Evolutionary conservation across 1,140 invertebrate genomes (phyloP).

Genomic region (Ruditapes philippinarum): DNA sequence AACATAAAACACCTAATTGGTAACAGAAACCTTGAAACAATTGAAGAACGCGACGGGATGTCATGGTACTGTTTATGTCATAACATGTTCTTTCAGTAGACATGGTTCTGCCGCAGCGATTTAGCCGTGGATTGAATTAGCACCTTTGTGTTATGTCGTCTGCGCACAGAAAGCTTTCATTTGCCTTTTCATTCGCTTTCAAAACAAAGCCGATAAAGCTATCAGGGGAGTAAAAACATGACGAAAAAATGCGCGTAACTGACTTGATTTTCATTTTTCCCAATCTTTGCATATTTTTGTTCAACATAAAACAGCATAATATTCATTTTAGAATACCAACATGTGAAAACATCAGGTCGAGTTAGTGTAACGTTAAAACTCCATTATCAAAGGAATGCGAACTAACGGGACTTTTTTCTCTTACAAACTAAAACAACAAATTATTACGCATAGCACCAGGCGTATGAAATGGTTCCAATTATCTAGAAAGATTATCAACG

Average conservation of each 20-base stretch:
- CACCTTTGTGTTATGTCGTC: constrained; percentile 10
- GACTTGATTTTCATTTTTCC: constrained; percentile 64
- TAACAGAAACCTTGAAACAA: not conserved
- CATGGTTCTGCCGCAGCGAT: constrained; percentile 1
- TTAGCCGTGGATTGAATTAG: constrained; percentile 14
- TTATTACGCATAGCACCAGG: constrained; percentile 17
- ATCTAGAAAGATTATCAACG: constrained; percentile 17
- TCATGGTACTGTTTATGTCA: constrained; percentile 26
- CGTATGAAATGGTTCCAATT: constrained; percentile 33
- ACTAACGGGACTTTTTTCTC: constrained; percentile 21
- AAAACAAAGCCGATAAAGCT: constrained; percentile 65
- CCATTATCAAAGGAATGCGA: constrained; percentile 63
- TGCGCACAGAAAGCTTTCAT: constrained; percentile 12
- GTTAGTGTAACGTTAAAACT: constrained; percentile 69
- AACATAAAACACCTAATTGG: not conserved
- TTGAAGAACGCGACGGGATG: not conserved
- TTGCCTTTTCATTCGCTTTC: constrained; percentile 59
- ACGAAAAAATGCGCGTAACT: constrained; percentile 59
- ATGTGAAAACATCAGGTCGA: constrained; percentile 61
- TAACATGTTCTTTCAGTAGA: not conserved
- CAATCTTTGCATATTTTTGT: constrained; percentile 64
- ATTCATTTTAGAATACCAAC: constrained; percentile 65
- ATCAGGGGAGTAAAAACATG: constrained; percentile 63
- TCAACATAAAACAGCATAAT: constrained; percentile 63
- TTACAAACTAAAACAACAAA: constrained; percentile 48